phyloP scores from a whole-genome alignment of 2,113 vertebrate genomes.

The Campylomormyrus numenius region DNA sequence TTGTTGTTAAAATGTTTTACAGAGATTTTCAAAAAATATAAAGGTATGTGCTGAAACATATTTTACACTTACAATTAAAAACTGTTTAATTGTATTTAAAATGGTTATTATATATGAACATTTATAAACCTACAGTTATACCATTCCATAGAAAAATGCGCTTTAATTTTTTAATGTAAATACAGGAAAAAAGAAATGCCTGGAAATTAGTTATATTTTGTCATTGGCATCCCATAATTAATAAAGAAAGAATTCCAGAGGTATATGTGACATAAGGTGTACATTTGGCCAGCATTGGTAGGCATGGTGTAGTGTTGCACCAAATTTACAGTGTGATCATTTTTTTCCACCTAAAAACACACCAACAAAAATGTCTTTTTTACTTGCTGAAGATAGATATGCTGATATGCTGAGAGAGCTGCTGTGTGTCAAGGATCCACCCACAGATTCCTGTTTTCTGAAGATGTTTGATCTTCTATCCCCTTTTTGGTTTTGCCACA shows the following conservation, averaged over 20 bases:
- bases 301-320: background rate
- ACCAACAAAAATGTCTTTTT: background rate
- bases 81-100: background rate
- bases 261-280: background rate
- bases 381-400: background rate
- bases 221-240: background rate
- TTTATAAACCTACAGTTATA: background rate
- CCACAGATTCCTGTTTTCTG: background rate
- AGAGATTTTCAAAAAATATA: background rate
- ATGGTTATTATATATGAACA: background rate
- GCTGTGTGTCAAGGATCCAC: background rate
- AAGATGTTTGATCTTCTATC: background rate
- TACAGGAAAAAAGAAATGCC: background rate
- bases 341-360: background rate
- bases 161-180: background rate
- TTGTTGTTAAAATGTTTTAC: background rate
- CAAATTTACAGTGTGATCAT: background rate
- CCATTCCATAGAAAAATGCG: background rate
- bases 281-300: background rate
- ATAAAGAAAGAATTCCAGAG: background rate
- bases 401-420: background rate
- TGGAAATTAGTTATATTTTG: background rate
- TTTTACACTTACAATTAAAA: background rate
- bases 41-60: background rate
- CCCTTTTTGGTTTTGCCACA: background rate